These are phyloP conservation scores for Fopius arisanus DNA, from an alignment of 1,140 invertebrate genomes.

Conservation along the genomic window DNA sequence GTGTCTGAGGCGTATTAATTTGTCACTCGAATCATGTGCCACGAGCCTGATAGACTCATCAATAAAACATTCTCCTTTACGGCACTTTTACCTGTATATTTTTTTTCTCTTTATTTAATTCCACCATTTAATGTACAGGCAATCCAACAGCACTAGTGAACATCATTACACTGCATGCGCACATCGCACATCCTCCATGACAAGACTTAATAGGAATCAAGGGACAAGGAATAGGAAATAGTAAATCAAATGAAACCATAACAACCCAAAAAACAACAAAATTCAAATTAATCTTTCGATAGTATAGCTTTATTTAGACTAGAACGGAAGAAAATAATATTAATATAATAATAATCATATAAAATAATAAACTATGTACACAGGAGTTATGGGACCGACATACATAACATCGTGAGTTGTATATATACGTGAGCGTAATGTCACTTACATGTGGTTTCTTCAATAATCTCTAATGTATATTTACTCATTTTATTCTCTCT, in stretches of 20 bases:
- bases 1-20: constrained; percentile 28
- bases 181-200: constrained; percentile 16
- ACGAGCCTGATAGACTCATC: not conserved
- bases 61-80: constrained; percentile 1
- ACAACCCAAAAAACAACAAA: constrained; percentile 53
- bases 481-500: not conserved
- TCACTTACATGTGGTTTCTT: constrained; percentile 37
- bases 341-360: constrained; percentile 43
- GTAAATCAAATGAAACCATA: not conserved
- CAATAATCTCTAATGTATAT: constrained; percentile 7
- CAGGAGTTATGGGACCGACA: constrained; percentile 51
- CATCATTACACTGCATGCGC: not conserved
- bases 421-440: constrained; percentile 38
- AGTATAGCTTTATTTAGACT: constrained; percentile 63
- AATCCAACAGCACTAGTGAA: constrained; percentile 11
- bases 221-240: not conserved
- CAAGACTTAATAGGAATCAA: constrained; percentile 11
- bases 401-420: constrained; percentile 53
- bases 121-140: not conserved
- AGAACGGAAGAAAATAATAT: constrained; percentile 56
- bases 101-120: constrained; percentile 8
- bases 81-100: not conserved
- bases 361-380: constrained; percentile 61
- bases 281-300: constrained; percentile 59
- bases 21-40: constrained; percentile 7